Conservation (phyloP, 2,113 vertebrate species). For the Callopanchax toddi region DNA sequence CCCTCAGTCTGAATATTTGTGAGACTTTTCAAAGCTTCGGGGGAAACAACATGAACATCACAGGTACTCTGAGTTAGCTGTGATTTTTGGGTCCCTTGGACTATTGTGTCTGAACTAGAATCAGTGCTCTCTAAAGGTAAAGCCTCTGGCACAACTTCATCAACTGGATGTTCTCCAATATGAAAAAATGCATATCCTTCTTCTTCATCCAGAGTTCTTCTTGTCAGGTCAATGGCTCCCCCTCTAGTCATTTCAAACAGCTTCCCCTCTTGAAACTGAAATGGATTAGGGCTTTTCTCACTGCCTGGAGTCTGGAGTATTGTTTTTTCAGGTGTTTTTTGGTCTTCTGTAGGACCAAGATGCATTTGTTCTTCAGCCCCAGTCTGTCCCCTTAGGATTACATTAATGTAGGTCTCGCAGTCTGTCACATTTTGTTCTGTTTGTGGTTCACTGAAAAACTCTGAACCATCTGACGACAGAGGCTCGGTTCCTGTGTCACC, state of each 20-base stretch:
- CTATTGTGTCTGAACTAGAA: constrained; percentile 14
- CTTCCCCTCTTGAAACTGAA: constrained; percentile 96
- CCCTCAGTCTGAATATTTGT: constrained; percentile 39
- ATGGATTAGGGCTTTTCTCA: constrained; percentile 87
- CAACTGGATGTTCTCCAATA: constrained; percentile 75
- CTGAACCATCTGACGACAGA: not conserved
- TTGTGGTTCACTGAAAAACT: constrained; percentile 3
- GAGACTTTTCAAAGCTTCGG: constrained; percentile 39
- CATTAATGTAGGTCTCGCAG: constrained; percentile 14
- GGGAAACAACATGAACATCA: constrained; percentile 47
- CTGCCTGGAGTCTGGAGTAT: constrained; percentile 82
- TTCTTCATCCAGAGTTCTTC: constrained; percentile 85
- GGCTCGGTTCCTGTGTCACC: constrained; percentile 14
- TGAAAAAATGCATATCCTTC: constrained; percentile 87
- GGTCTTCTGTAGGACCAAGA: constrained; percentile 80
- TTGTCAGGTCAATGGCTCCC: constrained; percentile 97
- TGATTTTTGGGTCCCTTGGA: constrained; percentile 18
- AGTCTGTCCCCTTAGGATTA: constrained; percentile 78
- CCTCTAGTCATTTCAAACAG: constrained; percentile 99
- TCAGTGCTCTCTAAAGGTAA: constrained; percentile 19
- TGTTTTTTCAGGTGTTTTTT: constrained; percentile 83
- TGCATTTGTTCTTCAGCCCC: constrained; percentile 84
- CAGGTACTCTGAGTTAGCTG: not conserved
- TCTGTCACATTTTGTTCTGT: constrained; percentile 2
- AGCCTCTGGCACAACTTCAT: constrained; percentile 49